Percentiles rank a stretch among this genome's conserved stretches.
Evolutionary conservation across 1,140 invertebrate species (phyloP).

Genomic region (Drosophila tsacasi): DNA sequence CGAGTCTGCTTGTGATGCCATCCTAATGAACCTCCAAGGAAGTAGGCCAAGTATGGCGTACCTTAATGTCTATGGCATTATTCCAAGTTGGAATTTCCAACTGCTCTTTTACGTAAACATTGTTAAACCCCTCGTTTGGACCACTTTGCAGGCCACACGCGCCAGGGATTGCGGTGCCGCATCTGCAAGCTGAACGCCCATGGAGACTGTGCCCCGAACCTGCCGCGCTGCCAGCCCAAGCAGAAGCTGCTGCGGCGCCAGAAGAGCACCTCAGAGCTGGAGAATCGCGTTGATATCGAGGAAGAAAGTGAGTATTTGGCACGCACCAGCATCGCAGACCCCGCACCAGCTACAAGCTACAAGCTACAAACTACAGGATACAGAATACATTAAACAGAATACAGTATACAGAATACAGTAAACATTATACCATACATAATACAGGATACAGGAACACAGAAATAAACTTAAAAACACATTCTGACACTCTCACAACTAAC

Average conservation of each 20-base stretch:
- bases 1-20: neutral
- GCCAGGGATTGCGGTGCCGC: conserved; percentile 95
- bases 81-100: neutral
- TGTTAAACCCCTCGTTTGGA: neutral
- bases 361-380: conserved; percentile 15
- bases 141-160: conserved; percentile 90
- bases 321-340: conserved; percentile 46
- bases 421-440: neutral
- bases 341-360: conserved; percentile 15
- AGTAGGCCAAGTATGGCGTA: neutral
- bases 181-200: conserved; percentile 97
- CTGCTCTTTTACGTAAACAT: neutral
- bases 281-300: conserved; percentile 88
- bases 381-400: neutral
- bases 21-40: neutral
- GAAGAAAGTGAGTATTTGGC: conserved; percentile 89
- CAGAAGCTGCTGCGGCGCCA: conserved; percentile 93
- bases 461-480: conserved; percentile 9
- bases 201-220: conserved; percentile 93
- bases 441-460: conserved; percentile 1
- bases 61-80: neutral
- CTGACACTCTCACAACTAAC: conserved; percentile 20
- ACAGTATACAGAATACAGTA: neutral
- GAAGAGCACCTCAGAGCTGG: conserved; percentile 93
- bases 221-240: conserved; percentile 92